These are phyloP conservation scores for Wasmannia auropunctata DNA, from an alignment of 1,140 invertebrate genomes.

Conservation along the genomic window DNA sequence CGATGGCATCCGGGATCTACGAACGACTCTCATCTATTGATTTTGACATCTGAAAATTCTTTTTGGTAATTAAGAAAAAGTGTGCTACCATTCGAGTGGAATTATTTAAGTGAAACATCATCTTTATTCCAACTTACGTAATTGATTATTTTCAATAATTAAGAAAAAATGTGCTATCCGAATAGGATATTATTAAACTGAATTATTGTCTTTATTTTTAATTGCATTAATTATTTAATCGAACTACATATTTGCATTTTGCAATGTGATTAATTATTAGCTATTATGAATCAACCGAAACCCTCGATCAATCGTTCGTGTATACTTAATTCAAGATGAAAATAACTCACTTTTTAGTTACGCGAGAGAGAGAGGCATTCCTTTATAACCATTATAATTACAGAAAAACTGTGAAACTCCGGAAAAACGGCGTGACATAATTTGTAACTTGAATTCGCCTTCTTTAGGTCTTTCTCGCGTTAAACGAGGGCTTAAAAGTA, in stretches of 20 bases:
- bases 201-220: background rate
- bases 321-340: background rate
- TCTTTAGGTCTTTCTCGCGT: slow-evolving; percentile 30
- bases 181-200: background rate
- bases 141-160: background rate
- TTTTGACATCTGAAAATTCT: slow-evolving; percentile 93
- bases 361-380: background rate
- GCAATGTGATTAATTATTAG: background rate
- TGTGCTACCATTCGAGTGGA: background rate
- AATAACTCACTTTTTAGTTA: background rate
- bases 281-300: background rate
- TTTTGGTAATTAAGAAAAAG: slow-evolving; percentile 87
- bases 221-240: too few relatives aligned
- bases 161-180: background rate
- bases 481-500: slow-evolving; percentile 50
- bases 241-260: background rate
- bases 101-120: background rate
- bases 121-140: background rate
- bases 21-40: slow-evolving; percentile 90
- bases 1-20: slow-evolving; percentile 94
- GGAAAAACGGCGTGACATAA: background rate
- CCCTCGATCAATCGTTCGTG: background rate
- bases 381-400: slow-evolving; percentile 8
- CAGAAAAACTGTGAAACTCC: slow-evolving; percentile 15
- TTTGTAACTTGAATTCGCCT: slow-evolving; percentile 26